These are phyloP conservation scores for Xestia ashworthii DNA, from an alignment of 2,888 invertebrate genomes.

Conservation along the genomic window DNA sequence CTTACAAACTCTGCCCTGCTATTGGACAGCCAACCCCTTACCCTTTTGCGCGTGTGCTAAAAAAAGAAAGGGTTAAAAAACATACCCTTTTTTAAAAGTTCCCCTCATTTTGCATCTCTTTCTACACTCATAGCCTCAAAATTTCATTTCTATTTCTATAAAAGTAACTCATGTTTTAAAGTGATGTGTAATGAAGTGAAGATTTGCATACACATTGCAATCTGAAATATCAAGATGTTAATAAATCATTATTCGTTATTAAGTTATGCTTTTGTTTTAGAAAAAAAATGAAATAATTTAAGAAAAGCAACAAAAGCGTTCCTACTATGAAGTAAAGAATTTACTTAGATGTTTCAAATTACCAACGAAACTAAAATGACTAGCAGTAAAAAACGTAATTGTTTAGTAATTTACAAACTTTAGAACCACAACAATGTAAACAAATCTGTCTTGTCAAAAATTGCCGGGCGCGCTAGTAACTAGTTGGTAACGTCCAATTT, in stretches of 20 bases:
- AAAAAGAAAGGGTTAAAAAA: constrained; percentile 88
- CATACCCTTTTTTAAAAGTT: constrained; percentile 84
- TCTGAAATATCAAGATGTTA: neutral
- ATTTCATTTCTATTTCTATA: constrained; percentile 11
- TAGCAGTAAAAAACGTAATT: neutral
- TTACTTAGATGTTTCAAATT: neutral
- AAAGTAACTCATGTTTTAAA: neutral
- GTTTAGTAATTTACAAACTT: neutral
- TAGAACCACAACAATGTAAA: neutral
- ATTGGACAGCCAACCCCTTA: constrained; percentile 85
- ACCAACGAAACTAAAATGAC: neutral
- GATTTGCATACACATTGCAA: neutral
- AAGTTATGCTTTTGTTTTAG: neutral
- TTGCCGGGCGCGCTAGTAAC: too few species aligned
- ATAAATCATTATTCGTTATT: neutral
- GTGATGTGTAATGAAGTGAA: neutral
- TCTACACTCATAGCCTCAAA: constrained; percentile 50
- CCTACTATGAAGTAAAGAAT: neutral
- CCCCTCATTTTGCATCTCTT: constrained; percentile 73
- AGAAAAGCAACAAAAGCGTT: constrained; percentile 18
- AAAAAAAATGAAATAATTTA: neutral
- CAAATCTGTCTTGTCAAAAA: constrained; percentile 9
- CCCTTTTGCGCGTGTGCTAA: constrained; percentile 90
- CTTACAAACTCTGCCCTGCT: constrained; percentile 78
- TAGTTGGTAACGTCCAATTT: constrained; percentile 11